A percentile compares a stretch with the other conserved stretches of the same genome.
Evolutionary conservation across 1,140 invertebrate species (phyloP).

Genomic region (Coptotermes formosanus): DNA sequence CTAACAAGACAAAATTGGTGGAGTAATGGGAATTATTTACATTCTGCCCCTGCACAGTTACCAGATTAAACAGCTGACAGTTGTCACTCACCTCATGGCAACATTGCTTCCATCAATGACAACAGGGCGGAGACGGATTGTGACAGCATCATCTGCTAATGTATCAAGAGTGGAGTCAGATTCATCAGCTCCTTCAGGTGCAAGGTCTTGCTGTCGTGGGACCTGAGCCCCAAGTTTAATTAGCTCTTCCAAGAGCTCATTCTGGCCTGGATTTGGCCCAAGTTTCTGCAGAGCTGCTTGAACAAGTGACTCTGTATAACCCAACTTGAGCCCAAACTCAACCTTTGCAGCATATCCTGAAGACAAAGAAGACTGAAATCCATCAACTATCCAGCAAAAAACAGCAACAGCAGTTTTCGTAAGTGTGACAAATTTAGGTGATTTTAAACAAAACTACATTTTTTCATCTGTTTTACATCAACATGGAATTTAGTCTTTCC

Average conservation of each 20-base stretch:
- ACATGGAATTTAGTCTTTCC: no score
- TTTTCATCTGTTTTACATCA: no score
- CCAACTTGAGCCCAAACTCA: conserved; percentile 53
- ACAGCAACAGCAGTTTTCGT: no score
- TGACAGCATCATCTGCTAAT: conserved; percentile 42
- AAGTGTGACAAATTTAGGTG: no score
- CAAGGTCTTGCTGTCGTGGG: conserved; percentile 42
- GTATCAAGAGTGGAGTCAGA: conserved; percentile 36
- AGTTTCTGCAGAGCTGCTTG: conserved; percentile 79
- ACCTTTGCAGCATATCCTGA: conserved; percentile 29
- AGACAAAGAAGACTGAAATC: background rate
- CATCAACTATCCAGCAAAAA: no score
- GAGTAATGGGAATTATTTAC: no score
- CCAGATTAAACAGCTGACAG: no score
- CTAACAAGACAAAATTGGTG: no score
- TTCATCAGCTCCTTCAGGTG: conserved; percentile 41
- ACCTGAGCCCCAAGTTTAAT: conserved; percentile 67
- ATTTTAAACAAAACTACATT: no score
- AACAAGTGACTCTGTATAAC: conserved; percentile 85
- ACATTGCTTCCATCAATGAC: conserved; percentile 98
- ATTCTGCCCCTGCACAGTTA: no score
- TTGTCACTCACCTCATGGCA: conserved; percentile 80
- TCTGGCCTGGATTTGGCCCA: conserved; percentile 77
- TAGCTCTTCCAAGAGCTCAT: conserved; percentile 79
- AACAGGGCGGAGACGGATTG: conserved; percentile 66